Percentiles rank a stretch among this genome's conserved stretches.
phyloP scores from a whole-genome alignment of 2,797 vertebrate genomes.

The Parotocinclus haroldoi region DNA sequence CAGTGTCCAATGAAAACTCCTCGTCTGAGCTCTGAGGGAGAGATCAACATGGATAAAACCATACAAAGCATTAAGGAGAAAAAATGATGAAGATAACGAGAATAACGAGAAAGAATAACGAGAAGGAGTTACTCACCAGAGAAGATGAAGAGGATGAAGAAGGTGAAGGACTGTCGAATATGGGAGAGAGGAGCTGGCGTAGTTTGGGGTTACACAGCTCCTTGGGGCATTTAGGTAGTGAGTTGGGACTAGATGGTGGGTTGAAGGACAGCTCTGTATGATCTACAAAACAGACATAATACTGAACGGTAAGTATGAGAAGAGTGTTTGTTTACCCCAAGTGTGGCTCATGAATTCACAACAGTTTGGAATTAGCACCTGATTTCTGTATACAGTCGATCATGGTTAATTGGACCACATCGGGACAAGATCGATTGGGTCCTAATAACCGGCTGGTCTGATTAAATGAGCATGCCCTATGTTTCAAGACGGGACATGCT shows the following conservation, averaged over 20 bases:
- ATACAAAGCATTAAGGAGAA: too few relatives aligned
- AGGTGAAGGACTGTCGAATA: slow-evolving; percentile 64
- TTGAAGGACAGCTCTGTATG: slow-evolving; percentile 57
- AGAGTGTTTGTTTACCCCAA: neutral
- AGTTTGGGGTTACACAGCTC: slow-evolving; percentile 79
- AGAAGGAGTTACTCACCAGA: neutral
- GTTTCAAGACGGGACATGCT: too few relatives aligned
- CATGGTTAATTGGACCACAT: too few relatives aligned
- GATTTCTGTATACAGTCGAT: too few relatives aligned
- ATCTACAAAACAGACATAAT: slow-evolving; percentile 43
- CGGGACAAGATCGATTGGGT: too few relatives aligned
- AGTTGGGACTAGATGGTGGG: slow-evolving; percentile 45
- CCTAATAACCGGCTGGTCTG: too few relatives aligned
- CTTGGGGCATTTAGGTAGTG: slow-evolving; percentile 67
- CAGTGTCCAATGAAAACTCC: slow-evolving; percentile 56
- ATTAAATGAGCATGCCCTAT: too few relatives aligned
- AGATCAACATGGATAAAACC: neutral
- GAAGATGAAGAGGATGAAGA: slow-evolving; percentile 9
- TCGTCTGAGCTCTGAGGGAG: slow-evolving; percentile 51
- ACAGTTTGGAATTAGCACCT: too few relatives aligned
- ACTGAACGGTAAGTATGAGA: neutral
- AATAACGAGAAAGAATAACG: too few relatives aligned
- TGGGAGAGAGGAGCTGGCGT: slow-evolving; percentile 75
- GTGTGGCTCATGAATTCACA: too few relatives aligned
- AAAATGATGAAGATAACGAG: too few relatives aligned